Conservation (phyloP, 1,140 invertebrate species). For the Formica exsecta region DNA sequence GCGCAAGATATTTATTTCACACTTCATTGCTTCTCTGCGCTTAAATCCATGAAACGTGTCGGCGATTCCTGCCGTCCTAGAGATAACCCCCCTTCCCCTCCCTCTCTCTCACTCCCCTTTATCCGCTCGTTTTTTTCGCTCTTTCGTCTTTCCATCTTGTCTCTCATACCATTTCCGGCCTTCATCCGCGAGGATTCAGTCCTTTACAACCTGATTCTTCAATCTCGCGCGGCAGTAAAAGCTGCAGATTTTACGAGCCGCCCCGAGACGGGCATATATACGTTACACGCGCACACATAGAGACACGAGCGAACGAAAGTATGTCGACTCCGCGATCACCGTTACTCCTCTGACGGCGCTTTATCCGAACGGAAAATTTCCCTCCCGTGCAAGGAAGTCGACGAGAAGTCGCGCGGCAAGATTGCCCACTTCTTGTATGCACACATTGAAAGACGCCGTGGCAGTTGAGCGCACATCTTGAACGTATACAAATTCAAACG, state of each 20-base stretch:
- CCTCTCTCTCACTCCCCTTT: neutral
- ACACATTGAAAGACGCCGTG: conserved; percentile 40
- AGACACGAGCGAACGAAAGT: conserved; percentile 42
- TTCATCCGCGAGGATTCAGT: conserved; percentile 71
- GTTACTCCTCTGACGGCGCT: conserved; percentile 45
- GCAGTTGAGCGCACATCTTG: conserved; percentile 19
- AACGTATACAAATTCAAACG: conserved; percentile 52
- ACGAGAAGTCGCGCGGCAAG: conserved; percentile 53
- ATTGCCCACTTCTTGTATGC: conserved; percentile 56
- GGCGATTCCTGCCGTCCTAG: conserved; percentile 47
- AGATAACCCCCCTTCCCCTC: neutral
- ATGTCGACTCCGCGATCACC: conserved; percentile 50
- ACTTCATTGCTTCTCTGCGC: conserved; percentile 73
- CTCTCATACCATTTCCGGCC: conserved; percentile 47
- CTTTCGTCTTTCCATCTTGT: conserved; percentile 52
- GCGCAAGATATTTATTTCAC: conserved; percentile 83
- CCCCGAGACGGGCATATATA: conserved; percentile 53
- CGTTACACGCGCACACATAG: neutral
- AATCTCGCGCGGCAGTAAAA: conserved; percentile 80
- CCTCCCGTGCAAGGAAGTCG: conserved; percentile 41
- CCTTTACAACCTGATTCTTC: conserved; percentile 80
- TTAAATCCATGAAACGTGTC: conserved; percentile 75
- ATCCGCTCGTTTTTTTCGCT: conserved; percentile 26
- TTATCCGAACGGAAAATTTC: conserved; percentile 60
- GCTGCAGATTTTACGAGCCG: conserved; percentile 79